Evolutionary conservation across 2,113 vertebrate species (phyloP).

Genomic region (Polyodon spathula): DNA sequence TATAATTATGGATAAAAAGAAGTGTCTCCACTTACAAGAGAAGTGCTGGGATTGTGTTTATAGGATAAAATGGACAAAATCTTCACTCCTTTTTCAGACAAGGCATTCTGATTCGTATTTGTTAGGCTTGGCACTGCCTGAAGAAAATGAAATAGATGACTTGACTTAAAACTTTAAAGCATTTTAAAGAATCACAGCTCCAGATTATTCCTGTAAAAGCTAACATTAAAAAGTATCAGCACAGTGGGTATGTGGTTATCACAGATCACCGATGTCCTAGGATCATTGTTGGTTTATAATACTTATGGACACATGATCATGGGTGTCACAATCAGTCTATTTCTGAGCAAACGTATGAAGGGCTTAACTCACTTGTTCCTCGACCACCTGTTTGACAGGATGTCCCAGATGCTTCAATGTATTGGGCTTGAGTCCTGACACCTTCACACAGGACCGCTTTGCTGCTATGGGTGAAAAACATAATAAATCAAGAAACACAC

Average conservation of each 20-base stretch:
- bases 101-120: slow-evolving; percentile 46
- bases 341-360: neutral
- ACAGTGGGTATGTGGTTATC: too few relatives aligned
- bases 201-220: too few relatives aligned
- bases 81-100: slow-evolving; percentile 39
- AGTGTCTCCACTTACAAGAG: slow-evolving; percentile 48
- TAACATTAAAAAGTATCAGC: too few relatives aligned
- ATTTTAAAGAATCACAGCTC: too few relatives aligned
- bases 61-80: slow-evolving; percentile 30
- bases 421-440: slow-evolving; percentile 78
- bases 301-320: neutral
- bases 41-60: slow-evolving; percentile 39
- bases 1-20: too few relatives aligned
- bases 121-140: slow-evolving; percentile 26
- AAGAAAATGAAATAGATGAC: neutral
- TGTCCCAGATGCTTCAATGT: slow-evolving; percentile 75
- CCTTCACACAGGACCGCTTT: slow-evolving; percentile 49
- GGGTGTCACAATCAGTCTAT: neutral
- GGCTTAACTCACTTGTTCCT: slow-evolving; percentile 14
- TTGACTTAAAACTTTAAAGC: neutral
- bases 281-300: neutral
- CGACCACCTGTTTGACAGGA: slow-evolving; percentile 29
- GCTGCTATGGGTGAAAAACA: slow-evolving; percentile 46
- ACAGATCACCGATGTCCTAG: too few relatives aligned
- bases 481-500: too few relatives aligned